phyloP scores from a whole-genome alignment of 2,113 vertebrate genomes.

The Hippocampus zosterae region DNA sequence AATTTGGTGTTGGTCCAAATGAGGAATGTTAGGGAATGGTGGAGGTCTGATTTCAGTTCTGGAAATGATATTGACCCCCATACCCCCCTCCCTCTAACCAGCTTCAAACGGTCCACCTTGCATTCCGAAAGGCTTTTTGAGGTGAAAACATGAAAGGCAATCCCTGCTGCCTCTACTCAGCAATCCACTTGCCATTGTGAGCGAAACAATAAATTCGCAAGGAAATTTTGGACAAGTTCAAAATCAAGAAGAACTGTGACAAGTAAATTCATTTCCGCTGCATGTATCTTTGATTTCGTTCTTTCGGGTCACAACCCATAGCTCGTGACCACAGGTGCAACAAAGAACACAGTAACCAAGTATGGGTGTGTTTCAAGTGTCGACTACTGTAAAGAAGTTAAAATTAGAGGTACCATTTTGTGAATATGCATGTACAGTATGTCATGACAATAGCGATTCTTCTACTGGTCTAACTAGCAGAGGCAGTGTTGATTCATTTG shows the following conservation, averaged over 20 bases:
- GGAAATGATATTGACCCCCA: conserved; percentile 29
- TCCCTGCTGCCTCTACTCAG: conserved; percentile 36
- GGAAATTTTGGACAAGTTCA: no score
- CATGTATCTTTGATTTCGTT: no score
- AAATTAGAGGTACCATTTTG: no score
- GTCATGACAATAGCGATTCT: not conserved
- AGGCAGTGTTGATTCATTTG: not conserved
- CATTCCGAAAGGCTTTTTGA: conserved; percentile 52
- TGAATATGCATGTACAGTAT: no score
- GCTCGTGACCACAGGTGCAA: no score
- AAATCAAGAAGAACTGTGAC: no score
- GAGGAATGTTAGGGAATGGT: not conserved
- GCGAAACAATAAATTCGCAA: no score
- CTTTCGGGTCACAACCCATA: no score
- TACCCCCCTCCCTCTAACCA: conserved; percentile 8
- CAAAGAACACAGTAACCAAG: no score
- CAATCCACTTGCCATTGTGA: conserved; percentile 19
- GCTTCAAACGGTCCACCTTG: conserved; percentile 30
- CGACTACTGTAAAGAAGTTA: no score
- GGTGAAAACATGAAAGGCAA: conserved; percentile 63
- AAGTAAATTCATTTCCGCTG: no score
- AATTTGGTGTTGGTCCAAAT: conserved; percentile 4
- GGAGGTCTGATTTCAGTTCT: conserved; percentile 14
- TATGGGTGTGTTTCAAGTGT: no score
- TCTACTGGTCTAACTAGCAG: not conserved